These are phyloP conservation scores for Oxycera nigricornis DNA, from an alignment of 2,888 invertebrate species.

Conservation along the genomic window DNA sequence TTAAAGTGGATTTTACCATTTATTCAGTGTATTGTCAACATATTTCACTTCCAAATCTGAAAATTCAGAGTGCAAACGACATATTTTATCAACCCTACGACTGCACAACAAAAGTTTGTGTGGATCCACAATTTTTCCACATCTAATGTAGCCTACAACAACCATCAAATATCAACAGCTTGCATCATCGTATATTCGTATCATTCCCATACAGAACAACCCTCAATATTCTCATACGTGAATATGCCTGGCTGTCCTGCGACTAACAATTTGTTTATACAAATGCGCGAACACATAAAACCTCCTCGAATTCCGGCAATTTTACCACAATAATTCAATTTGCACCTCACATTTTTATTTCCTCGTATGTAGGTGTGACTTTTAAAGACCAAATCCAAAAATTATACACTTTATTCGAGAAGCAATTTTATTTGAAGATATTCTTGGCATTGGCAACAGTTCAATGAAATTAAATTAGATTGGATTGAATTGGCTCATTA, in stretches of 20 bases:
- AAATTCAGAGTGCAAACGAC: too few species aligned
- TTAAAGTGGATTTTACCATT: too few species aligned
- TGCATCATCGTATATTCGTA: too few species aligned
- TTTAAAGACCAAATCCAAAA: background rate
- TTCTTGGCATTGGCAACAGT: background rate
- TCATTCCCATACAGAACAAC: too few species aligned
- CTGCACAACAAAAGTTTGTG: too few species aligned
- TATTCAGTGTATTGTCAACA: too few species aligned
- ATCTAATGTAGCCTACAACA: too few species aligned
- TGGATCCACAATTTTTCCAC: too few species aligned
- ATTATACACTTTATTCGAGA: background rate
- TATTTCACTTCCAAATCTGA: too few species aligned
- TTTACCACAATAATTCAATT: conserved; percentile 2
- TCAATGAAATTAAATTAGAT: background rate
- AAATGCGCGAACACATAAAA: background rate
- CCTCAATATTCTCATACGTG: too few species aligned
- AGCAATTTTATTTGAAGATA: conserved; percentile 2
- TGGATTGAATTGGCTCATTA: background rate
- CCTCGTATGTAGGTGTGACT: background rate
- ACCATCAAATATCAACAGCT: too few species aligned
- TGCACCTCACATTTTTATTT: conserved; percentile 6
- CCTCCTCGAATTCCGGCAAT: background rate
- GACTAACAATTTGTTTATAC: background rate
- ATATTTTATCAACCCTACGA: too few species aligned
- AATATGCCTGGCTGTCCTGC: background rate